phyloP scores from a whole-genome alignment of 2,113 vertebrate species.

The Eleginops maclovinus region DNA sequence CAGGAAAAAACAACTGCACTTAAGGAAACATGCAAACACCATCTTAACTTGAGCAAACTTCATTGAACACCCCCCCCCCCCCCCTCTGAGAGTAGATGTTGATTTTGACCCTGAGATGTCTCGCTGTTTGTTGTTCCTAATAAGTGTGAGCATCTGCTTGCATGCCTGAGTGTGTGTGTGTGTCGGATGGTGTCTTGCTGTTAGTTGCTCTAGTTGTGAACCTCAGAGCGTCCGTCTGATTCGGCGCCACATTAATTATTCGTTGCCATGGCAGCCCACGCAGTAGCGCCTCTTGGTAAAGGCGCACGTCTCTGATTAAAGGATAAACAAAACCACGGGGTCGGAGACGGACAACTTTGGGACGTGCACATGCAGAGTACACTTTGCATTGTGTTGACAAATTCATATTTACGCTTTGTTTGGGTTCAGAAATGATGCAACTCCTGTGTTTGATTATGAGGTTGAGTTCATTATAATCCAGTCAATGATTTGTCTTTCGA shows the following conservation, averaged over 20 bases:
- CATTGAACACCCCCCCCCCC: too few species aligned
- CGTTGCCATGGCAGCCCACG: conserved; percentile 35
- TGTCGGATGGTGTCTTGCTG: conserved; percentile 32
- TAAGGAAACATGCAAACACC: not conserved
- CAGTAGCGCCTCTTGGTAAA: conserved; percentile 19
- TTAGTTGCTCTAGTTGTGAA: conserved; percentile 58
- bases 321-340: conserved; percentile 16
- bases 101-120: conserved; percentile 43
- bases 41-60: not conserved
- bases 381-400: too few species aligned
- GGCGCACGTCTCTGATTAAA: conserved; percentile 30
- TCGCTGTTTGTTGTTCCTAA: conserved; percentile 44
- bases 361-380: not conserved
- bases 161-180: too few species aligned
- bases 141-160: not conserved
- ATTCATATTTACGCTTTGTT: too few species aligned
- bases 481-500: too few species aligned
- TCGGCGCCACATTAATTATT: conserved; percentile 59
- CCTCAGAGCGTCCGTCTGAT: conserved; percentile 25
- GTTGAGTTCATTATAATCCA: too few species aligned
- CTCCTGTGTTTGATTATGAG: too few species aligned
- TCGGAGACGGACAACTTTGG: not conserved
- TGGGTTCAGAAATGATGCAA: too few species aligned
- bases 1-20: too few species aligned
- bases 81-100: conserved; percentile 2